phyloP scores from a whole-genome alignment of 2,888 invertebrate species.

The Altica lythri region DNA sequence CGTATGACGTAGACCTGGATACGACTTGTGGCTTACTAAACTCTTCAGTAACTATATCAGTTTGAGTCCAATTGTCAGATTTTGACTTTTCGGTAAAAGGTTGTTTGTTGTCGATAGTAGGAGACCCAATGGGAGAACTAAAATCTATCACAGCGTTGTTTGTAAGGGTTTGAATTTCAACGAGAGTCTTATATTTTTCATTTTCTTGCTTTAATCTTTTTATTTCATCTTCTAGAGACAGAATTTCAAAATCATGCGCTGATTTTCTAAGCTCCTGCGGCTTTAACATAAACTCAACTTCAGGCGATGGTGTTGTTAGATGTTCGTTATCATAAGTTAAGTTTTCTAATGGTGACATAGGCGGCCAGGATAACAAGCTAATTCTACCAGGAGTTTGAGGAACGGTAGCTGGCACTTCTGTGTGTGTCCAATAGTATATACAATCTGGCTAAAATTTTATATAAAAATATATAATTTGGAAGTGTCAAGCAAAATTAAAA shows the following conservation, averaged over 20 bases:
- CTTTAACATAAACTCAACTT: constrained; percentile 33
- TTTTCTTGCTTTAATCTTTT: constrained; percentile 62
- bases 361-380: constrained; percentile 76
- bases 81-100: no score
- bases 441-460: constrained; percentile 73
- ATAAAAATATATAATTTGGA: no score
- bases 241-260: constrained; percentile 53
- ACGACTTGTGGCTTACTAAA: no score
- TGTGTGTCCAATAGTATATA: constrained; percentile 91
- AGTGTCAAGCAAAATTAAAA: no score
- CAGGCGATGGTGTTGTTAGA: constrained; percentile 31
- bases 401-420: constrained; percentile 69
- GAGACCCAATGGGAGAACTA: constrained; percentile 52
- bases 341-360: constrained; percentile 54
- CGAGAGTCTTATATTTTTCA: constrained; percentile 64
- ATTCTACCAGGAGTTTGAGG: constrained; percentile 76
- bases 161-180: constrained; percentile 63
- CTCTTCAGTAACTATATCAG: no score
- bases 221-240: constrained; percentile 58
- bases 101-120: constrained; percentile 45
- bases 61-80: no score
- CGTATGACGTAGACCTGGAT: constrained; percentile 10
- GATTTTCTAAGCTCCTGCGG: constrained; percentile 45
- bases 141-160: constrained; percentile 62
- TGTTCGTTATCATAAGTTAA: constrained; percentile 41